Base-by-base conservation (phyloP, 2,113 vertebrate genomes). In the Natator depressus region DNA sequence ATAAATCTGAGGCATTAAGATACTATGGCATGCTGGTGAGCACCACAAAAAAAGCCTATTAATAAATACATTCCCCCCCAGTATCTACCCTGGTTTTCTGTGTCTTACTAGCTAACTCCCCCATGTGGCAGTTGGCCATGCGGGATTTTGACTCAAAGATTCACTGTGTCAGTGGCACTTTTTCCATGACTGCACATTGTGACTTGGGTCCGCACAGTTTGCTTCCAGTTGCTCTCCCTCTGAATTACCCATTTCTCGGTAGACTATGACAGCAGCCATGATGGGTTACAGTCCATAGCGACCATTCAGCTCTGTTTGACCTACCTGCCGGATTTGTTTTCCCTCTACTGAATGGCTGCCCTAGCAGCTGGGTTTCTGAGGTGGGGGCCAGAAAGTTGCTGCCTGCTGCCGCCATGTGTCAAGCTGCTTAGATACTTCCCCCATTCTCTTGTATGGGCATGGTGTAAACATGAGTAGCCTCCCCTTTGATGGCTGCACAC, bases 331-430 rank as follows among this genome's bases (percentile, higher is more conserved):
- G 12, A n/a, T 88, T 57, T 42, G 24, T 2, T 17, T 78, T 53
- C 11, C 29, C 27, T 91, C 80, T 79, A 27, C 38, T 49, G 31
- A 82, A 46, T 0, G 0, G 46, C n/a, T n/a, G 27, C 2, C 1
- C 25, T 29, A 53, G 19, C 50, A 51, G 49, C 79, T n/a, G 79
- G 79, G 49, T 80, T 50, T 50, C 50, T n/a, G 79, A 50, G 19
- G 80, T 31, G 1, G n/a, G 8, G 22, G 50, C 80, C 31, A 0
- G 0, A 50, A 87, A 84, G 0, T 20, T 2, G 0, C n/a, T 65
- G 29, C 57, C 89, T 20, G 9, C 59, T 89, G 24, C 10, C 31
- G 24, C 10, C 31, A 59, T 84, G 54, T 89, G 69, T 10, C 75
- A 62, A 90, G 51, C 51, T 83, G 65, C 53, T 51, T 85, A 76